Base-by-base conservation (phyloP, 2,113 vertebrate genomes). In the Sula dactylatra region DNA sequence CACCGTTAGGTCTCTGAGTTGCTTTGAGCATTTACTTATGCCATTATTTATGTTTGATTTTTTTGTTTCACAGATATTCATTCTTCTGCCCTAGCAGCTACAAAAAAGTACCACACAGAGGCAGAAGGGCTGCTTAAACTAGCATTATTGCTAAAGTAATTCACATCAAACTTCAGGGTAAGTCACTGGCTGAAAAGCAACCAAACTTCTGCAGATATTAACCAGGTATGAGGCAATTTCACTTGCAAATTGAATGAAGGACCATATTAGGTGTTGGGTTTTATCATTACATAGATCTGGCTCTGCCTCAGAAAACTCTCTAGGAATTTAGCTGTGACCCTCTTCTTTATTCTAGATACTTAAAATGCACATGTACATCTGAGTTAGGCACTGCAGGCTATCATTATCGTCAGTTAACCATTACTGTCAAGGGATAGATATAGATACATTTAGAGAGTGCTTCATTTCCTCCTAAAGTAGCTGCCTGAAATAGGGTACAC, bases 211-310 rank as follows among this genome's bases (percentile, higher is more conserved):
- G 3, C n/a, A 20, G 55, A 26, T 81, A 49, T 27, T 56, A 65
- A 58, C 6, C 10, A 80, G 14, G 14, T 44, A 62, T 7, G 7
- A 74, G 16, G 8, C 3, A 44, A 44, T 4, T 82, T 85, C 31
- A 36, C 19, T 58, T 62, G n/a, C 16, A 88, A 71, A 67, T 6
- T 25, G 34, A 69, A 73, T 73, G 3, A 90, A 66, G 0, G 4
- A 6, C 5, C 3, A 9, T 3, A 0, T 56, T 21, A 31, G 11
- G 4, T 62, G 16, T 15, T 65, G 19, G 0, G 0, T 7, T 21
- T 77, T 87, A 84, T 82, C 0, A 82, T 85, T 85, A 92, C 34
- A 34, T 36, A 89, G 29, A 9, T 66, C 14, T 40, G 7, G 1
- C 27, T 87, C 36, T 31, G 34, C 4, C 12, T 52, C 27, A 34